Percentiles rank a stretch among this genome's conserved stretches.
Conservation (phyloP, 30 jellyfish, hydroid and myxozoan genomes). For the Pelagia noctiluca region DNA sequence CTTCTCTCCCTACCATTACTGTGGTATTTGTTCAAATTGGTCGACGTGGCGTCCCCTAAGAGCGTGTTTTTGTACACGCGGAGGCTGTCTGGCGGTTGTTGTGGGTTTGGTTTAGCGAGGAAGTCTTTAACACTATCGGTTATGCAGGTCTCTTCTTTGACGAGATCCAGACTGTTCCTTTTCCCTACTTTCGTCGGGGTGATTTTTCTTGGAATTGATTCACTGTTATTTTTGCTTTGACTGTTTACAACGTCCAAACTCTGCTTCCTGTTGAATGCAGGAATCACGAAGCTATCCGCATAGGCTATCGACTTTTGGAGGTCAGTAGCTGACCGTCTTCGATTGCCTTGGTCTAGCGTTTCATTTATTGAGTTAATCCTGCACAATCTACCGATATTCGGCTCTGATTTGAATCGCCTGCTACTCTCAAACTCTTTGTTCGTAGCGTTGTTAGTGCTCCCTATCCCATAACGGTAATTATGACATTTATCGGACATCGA, state of each 20-base stretch:
- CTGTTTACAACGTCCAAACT: too few species aligned
- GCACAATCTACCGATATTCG: conserved; percentile 13
- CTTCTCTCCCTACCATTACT: conserved; percentile 15
- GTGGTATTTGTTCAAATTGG: neutral
- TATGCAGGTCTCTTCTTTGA: neutral
- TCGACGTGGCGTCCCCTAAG: neutral
- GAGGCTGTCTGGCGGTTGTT: conserved; percentile 60
- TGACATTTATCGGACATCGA: conserved; percentile 18
- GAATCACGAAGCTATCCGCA: too few species aligned
- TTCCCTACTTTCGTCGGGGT: too few species aligned
- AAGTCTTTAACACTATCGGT: conserved; percentile 21
- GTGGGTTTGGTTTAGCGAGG: conserved; percentile 68
- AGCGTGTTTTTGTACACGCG: conserved; percentile 10
- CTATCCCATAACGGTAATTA: conserved; percentile 54
- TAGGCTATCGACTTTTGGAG: too few species aligned
- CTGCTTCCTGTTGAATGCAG: too few species aligned
- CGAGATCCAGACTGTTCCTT: neutral
- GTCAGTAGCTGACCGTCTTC: too few species aligned
- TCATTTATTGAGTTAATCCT: too few species aligned
- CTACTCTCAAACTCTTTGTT: neutral
- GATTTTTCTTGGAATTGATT: too few species aligned
- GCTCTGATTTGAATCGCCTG: conserved; percentile 55
- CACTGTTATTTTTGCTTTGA: too few species aligned
- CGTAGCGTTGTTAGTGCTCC: neutral
- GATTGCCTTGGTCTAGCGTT: conserved; percentile 39